Conservation (phyloP, 1,140 invertebrate species). For the Drosophila truncata region DNA sequence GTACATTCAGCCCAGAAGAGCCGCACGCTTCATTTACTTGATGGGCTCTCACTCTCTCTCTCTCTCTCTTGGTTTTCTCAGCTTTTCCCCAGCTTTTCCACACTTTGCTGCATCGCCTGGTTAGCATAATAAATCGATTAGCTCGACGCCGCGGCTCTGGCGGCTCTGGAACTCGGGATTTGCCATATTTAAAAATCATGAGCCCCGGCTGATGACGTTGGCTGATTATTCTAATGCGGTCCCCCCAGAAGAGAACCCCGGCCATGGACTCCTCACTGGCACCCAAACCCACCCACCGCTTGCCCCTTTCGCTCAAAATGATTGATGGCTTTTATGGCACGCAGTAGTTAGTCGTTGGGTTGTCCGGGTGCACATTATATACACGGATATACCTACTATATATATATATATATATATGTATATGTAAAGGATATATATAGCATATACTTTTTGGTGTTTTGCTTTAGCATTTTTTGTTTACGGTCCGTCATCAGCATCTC, state of each 20-base stretch:
- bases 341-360: slow-evolving; percentile 57
- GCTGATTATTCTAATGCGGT: slow-evolving; percentile 76
- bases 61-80: slow-evolving; percentile 8
- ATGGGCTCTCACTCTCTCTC: slow-evolving; percentile 12
- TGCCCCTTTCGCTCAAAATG: slow-evolving; percentile 82
- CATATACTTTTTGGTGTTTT: slow-evolving; percentile 53
- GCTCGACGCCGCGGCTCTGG: slow-evolving; percentile 36
- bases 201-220: slow-evolving; percentile 64
- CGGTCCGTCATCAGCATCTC: slow-evolving; percentile 79
- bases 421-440: slow-evolving; percentile 16
- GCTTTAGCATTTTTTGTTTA: slow-evolving; percentile 77
- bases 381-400: slow-evolving; percentile 28
- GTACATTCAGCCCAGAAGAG: neutral
- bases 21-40: slow-evolving; percentile 70
- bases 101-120: slow-evolving; percentile 79
- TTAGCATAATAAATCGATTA: slow-evolving; percentile 84
- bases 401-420: too few species aligned
- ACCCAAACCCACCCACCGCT: slow-evolving; percentile 53
- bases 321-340: slow-evolving; percentile 82
- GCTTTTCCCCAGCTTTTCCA: slow-evolving; percentile 33
- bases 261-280: slow-evolving; percentile 10
- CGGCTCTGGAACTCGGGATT: slow-evolving; percentile 45
- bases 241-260: slow-evolving; percentile 7
- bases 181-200: slow-evolving; percentile 83
- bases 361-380: slow-evolving; percentile 38